phyloP scores from a whole-genome alignment of 2,113 vertebrate genomes.

The Lasiurus cinereus region DNA sequence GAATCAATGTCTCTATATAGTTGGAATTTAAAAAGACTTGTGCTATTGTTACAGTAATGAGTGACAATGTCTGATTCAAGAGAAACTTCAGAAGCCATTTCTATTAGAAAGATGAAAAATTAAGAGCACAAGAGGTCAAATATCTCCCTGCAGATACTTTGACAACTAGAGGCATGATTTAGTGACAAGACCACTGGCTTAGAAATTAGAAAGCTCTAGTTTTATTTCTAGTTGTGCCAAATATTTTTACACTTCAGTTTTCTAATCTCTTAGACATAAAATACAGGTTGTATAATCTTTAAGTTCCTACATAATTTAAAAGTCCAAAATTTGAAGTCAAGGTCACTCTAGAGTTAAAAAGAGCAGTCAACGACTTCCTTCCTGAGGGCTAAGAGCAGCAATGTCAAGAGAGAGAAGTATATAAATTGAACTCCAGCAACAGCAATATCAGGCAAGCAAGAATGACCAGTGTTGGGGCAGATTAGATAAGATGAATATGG shows the following conservation, averaged over 20 bases:
- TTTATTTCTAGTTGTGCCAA: constrained; percentile 25
- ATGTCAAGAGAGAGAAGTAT: neutral
- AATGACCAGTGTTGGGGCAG: neutral
- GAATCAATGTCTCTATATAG: neutral
- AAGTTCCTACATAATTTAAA: neutral
- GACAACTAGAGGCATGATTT: neutral
- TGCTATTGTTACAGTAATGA: neutral
- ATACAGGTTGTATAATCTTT: neutral
- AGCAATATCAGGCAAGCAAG: neutral
- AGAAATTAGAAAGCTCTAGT: neutral
- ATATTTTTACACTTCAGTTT: neutral
- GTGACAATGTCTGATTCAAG: neutral
- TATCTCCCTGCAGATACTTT: neutral
- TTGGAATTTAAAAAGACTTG: neutral
- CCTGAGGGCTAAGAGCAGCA: neutral
- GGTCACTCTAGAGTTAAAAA: neutral
- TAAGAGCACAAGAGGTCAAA: neutral
- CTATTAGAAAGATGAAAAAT: constrained; percentile 10
- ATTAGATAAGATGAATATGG: neutral
- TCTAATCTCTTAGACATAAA: neutral
- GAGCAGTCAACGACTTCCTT: neutral
- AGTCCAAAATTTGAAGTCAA: constrained; percentile 30
- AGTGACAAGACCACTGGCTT: neutral
- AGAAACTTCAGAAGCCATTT: neutral
- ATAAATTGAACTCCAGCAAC: neutral